Evolutionary conservation across 2,888 invertebrate species (phyloP), one percentile per base, ranked within the genome.

Genomic region (Euspilapteryx auroguttella): DNA sequence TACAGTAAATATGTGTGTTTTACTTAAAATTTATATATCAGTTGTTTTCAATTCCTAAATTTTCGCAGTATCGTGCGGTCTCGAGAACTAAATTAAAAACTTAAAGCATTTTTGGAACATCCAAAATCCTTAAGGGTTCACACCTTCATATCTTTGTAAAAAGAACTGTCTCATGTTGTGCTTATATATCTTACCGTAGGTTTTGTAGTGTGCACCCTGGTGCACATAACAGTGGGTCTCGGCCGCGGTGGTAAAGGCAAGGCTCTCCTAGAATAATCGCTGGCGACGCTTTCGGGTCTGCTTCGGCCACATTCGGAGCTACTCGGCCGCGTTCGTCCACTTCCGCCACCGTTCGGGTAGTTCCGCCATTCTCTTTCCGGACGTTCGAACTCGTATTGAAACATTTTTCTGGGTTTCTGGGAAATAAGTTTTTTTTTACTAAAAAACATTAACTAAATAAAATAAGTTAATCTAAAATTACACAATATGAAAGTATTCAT

Each of bases 311-410:
- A 11, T 10, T 22, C 25, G 23, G 33, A n/a, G 6, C 38, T 30
- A 2, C 29, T 45, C 39, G 44, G 44, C 34, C 38, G 42, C n/a
- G 15, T 24, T 28, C 31, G 30, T 21, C 12, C 5, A 14, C 11
- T 4, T 4, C 14, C 30, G 29, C 26, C n/a, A 7, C 9, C 12
- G 25, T 10, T 30, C 32, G 30, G 25, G 21, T 12, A 27, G 34
- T 33, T 2, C 33, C 35, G 47, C 47, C 52, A 53, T 21, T 57
- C 49, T 0, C 50, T 38, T 1, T 64, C 57, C 0, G 65, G 55
- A 35, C 66, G 69, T 34, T 69, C 71, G 24, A 45, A 62, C 12
- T 68, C 69, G 43, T 69, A 71, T 42, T 68, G 62, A 20, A 69
- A 69, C 71, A 71, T 71, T n/a, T n/a, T n/a, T n/a, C n/a, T n/a